These are phyloP conservation scores for Sitophilus oryzae DNA, from an alignment of 1,140 invertebrate genomes.

Conservation along the genomic window DNA sequence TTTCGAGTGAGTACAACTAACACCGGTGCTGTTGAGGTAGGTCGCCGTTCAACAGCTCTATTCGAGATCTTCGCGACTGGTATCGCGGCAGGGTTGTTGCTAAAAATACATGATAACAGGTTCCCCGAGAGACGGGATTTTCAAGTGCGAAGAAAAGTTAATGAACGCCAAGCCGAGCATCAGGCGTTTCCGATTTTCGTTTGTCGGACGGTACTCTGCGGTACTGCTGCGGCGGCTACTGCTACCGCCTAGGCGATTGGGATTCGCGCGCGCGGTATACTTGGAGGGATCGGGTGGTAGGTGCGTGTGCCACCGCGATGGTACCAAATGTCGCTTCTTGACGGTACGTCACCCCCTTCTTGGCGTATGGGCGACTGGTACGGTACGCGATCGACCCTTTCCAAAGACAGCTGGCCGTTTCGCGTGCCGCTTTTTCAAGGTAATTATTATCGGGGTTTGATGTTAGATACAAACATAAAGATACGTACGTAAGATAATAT, in stretches of 20 bases:
- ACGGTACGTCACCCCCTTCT: conserved; percentile 17
- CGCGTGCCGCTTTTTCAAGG: too few relatives aligned
- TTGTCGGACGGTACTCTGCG: background rate
- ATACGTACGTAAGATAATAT: too few relatives aligned
- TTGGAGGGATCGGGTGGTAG: background rate
- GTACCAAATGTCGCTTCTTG: conserved; percentile 15
- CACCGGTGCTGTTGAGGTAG: conserved; percentile 14
- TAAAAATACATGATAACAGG: conserved; percentile 39
- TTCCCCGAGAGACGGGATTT: conserved; percentile 39
- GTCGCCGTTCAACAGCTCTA: conserved; percentile 6
- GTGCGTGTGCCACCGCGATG: background rate
- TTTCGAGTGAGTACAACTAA: too few relatives aligned
- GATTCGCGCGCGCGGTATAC: too few relatives aligned
- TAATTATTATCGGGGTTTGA: too few relatives aligned
- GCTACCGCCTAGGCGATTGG: too few relatives aligned
- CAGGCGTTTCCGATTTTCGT: conserved; percentile 14
- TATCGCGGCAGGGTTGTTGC: conserved; percentile 24
- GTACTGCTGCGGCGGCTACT: background rate
- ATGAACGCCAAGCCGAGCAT: conserved; percentile 25
- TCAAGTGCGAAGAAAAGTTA: conserved; percentile 33
- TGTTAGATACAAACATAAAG: too few relatives aligned
- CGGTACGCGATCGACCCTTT: conserved; percentile 6
- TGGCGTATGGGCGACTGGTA: background rate
- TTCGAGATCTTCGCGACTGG: background rate
- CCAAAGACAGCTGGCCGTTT: too few relatives aligned